Percentiles rank a stretch among this genome's conserved stretches.
Evolutionary conservation across 2,797 vertebrate species (phyloP).

Genomic region (Melanitta fusca): DNA sequence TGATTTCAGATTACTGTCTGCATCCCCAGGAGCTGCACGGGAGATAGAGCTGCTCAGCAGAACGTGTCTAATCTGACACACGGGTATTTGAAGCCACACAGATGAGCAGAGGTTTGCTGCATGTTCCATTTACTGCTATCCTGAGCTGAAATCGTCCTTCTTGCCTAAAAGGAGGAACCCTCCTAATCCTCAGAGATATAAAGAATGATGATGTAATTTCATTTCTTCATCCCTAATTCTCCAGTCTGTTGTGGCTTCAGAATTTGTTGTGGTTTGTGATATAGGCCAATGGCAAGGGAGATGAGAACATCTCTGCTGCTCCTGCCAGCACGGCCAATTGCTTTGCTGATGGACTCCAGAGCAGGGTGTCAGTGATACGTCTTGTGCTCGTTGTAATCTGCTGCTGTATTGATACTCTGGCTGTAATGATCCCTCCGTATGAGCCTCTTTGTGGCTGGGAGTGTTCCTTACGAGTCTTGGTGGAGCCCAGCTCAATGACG

Average conservation of each 20-base stretch:
- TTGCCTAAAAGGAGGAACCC: neutral
- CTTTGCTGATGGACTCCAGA: fast-evolving
- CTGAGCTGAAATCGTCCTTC: neutral
- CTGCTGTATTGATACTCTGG: neutral
- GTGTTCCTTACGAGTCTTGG: neutral
- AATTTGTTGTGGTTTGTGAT: neutral
- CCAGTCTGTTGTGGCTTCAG: neutral
- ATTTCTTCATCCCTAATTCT: neutral
- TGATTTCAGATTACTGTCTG: neutral
- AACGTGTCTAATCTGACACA: neutral
- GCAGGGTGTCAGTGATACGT: neutral
- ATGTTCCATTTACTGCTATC: neutral
- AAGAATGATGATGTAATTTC: neutral
- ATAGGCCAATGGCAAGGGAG: neutral
- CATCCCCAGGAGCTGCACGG: neutral
- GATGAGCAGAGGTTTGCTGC: neutral
- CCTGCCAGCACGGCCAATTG: neutral
- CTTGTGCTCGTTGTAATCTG: neutral
- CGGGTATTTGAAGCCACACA: neutral
- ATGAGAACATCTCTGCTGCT: neutral
- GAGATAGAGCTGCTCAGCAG: neutral
- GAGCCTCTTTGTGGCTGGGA: neutral
- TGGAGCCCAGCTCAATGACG: neutral
- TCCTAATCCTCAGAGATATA: neutral
- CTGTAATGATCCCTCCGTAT: neutral